Evolutionary conservation across 2,113 vertebrate genomes (phyloP), one percentile per base, ranked within the genome.

Genomic region (Triplophysa rosa): DNA sequence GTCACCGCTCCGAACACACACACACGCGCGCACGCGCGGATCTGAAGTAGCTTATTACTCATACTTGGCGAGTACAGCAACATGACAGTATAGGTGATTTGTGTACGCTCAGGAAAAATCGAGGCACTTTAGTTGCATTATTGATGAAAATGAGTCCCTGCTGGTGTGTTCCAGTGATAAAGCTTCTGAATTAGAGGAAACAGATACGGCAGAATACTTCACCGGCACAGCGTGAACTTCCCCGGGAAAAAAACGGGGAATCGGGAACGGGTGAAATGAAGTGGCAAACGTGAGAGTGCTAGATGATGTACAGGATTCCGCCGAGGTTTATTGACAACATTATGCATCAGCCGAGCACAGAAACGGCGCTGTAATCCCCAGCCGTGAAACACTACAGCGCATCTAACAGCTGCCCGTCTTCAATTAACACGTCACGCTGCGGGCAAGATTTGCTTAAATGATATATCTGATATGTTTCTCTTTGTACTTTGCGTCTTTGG

Each of bases 61-160:
- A 77, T 84, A 80, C 73, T 80, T 84, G 82, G 58, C 52, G 23
- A 72, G 49, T 45, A 76, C 49, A 81, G 80, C 71, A 78, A 77
- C 45, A 19, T n/a, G 47, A 77, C 73, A 77, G 52, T 40, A 52
- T 63, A 58, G 73, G 67, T 74, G 54, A 73, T 71, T 61, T 70
- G 49, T 66, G 45, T 80, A 58, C 29, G 61, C 65, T 77, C 45
- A 9, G 54, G 65, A 77, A 80, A 80, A 66, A 67, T 23, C 23
- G 67, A 54, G 56, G 74, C 71, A 68, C 79, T 76, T 76, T 75
- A 66, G 59, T 29, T 77, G 72, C 74, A 83, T 80, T 80, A 80
- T 80, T 74, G 65, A 80, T 74, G 63, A 77, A 77, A 77, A 77
- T 77, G 62, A 77, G 37, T 80, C 63, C 71, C 62, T 74, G 37